phyloP scores from a whole-genome alignment of 2,113 vertebrate genomes.

The Dipodomys spectabilis region DNA sequence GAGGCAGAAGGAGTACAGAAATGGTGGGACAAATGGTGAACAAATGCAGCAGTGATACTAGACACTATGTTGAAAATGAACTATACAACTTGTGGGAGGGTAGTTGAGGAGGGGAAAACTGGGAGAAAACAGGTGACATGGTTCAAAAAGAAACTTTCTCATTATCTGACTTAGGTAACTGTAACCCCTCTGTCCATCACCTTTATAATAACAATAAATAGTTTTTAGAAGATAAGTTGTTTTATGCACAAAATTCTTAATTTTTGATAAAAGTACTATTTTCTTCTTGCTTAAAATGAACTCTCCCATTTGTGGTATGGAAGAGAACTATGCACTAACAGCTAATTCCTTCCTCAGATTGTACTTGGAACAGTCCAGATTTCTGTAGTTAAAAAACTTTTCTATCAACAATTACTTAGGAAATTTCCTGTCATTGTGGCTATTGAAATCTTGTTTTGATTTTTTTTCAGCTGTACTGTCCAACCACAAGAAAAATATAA shows the following conservation, averaged over 20 bases:
- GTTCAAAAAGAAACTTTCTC: too few relatives aligned
- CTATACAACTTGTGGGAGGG: too few relatives aligned
- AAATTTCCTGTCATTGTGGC: neutral
- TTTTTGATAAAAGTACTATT: neutral
- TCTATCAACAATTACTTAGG: neutral
- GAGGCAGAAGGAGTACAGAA: too few relatives aligned
- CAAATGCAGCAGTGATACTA: too few relatives aligned
- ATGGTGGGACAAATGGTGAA: too few relatives aligned
- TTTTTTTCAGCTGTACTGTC: neutral
- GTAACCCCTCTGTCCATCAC: too few relatives aligned
- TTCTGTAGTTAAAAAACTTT: constrained; percentile 1
- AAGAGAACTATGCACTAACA: neutral
- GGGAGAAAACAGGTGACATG: too few relatives aligned
- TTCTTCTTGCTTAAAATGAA: neutral
- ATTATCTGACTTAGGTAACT: too few relatives aligned
- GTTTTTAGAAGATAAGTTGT: too few relatives aligned
- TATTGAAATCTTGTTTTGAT: neutral
- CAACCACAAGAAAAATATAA: neutral
- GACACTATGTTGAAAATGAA: too few relatives aligned
- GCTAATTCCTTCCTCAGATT: neutral
- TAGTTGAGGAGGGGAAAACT: too few relatives aligned
- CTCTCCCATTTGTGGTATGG: neutral
- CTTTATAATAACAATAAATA: too few relatives aligned
- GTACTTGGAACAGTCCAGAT: neutral
- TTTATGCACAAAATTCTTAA: neutral